Conservation (phyloP, 2,888 invertebrate genomes). For the Meghimatium bilineatum region DNA sequence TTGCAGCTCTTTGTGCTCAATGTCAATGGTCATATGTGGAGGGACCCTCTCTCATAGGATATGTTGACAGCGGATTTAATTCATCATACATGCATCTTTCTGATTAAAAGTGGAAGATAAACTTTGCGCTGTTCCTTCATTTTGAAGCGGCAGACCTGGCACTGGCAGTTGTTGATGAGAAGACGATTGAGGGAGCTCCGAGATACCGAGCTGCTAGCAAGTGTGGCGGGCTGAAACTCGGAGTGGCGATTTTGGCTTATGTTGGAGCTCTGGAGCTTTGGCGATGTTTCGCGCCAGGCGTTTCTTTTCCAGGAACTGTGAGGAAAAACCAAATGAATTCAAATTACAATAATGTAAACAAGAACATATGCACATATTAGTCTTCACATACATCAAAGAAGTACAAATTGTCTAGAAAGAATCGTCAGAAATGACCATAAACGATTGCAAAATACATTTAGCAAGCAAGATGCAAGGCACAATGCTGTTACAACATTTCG, state of each 20-base stretch:
- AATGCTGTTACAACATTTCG: no score
- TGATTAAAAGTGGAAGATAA: conserved; percentile 8
- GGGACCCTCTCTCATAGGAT: no score
- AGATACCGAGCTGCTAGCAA: conserved; percentile 39
- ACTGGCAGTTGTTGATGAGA: conserved; percentile 15
- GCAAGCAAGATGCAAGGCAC: no score
- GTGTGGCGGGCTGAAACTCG: conserved; percentile 44
- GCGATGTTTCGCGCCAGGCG: conserved; percentile 59
- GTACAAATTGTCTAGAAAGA: no score
- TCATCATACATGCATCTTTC: not conserved
- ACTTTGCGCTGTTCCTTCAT: conserved; percentile 18
- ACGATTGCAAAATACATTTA: no score
- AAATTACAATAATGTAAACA: not conserved
- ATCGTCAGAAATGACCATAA: no score
- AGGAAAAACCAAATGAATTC: not conserved
- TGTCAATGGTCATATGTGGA: no score
- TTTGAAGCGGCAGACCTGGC: conserved; percentile 21
- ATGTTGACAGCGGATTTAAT: no score
- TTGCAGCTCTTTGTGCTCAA: no score
- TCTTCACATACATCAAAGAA: no score
- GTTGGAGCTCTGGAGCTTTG: conserved; percentile 43
- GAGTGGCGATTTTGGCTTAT: conserved; percentile 26
- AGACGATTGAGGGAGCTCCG: conserved; percentile 21
- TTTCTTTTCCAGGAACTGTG: conserved; percentile 61
- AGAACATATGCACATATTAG: no score